Percentiles rank a stretch among this genome's conserved stretches.
These are phyloP conservation scores for Oreochromis spilurus DNA, from an alignment of 2,113 vertebrate species.

Conservation along the genomic window DNA sequence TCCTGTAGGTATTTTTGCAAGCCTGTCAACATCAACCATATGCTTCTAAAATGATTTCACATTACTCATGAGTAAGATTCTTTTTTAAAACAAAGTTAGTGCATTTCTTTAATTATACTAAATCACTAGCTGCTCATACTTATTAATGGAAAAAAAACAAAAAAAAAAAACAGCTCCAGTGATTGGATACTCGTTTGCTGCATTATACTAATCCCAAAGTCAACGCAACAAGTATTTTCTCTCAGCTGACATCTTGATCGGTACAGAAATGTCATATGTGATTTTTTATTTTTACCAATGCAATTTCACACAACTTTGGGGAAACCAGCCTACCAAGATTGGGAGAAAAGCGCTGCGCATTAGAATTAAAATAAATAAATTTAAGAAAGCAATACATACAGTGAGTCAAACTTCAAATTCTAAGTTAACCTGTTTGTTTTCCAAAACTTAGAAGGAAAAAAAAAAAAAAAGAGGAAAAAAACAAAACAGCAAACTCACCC, in stretches of 20 bases:
- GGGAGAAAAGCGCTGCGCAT: slow-evolving; percentile 67
- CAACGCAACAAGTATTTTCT: slow-evolving; percentile 71
- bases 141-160: slow-evolving; percentile 56
- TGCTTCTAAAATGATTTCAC: slow-evolving; percentile 75
- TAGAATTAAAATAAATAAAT: slow-evolving; percentile 74
- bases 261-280: slow-evolving; percentile 68
- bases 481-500: slow-evolving; percentile 52
- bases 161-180: slow-evolving; percentile 63
- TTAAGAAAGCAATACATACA: slow-evolving; percentile 71
- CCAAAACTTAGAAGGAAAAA: background rate
- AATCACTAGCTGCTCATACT: slow-evolving; percentile 77
- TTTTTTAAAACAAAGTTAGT: slow-evolving; percentile 73
- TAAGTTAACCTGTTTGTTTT: background rate
- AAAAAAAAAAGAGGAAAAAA: background rate
- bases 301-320: slow-evolving; percentile 74
- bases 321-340: slow-evolving; percentile 73
- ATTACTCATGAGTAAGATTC: slow-evolving; percentile 68
- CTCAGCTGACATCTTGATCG: slow-evolving; percentile 64
- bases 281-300: slow-evolving; percentile 54
- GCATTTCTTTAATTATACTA: slow-evolving; percentile 77
- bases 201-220: slow-evolving; percentile 71
- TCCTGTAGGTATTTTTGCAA: slow-evolving; percentile 66
- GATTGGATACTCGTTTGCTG: slow-evolving; percentile 72
- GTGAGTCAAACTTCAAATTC: slow-evolving; percentile 55
- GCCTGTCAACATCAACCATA: slow-evolving; percentile 73